Conservation (phyloP, 2,113 vertebrate species). For the Mirounga angustirostris region DNA sequence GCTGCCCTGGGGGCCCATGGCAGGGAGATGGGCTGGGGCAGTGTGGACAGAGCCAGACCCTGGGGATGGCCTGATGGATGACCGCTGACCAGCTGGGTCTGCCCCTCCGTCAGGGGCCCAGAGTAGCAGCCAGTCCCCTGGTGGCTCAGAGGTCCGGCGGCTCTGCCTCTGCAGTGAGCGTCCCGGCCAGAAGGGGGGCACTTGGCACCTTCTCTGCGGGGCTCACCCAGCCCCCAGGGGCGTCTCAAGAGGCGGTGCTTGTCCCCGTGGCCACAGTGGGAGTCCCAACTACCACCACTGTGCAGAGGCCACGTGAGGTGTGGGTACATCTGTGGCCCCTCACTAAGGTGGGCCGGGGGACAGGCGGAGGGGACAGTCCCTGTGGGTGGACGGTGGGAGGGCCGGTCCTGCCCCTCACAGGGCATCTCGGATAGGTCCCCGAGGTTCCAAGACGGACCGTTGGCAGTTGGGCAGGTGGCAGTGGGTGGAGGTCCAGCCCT, state of each 20-base stretch:
- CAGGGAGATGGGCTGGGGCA: neutral
- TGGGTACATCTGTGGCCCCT: neutral
- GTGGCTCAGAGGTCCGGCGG: neutral
- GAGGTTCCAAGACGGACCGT: slow-evolving; percentile 70
- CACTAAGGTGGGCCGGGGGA: neutral
- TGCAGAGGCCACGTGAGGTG: neutral
- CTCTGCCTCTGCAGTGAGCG: neutral
- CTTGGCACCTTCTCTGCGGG: neutral
- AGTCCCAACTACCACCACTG: neutral
- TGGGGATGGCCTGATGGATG: neutral
- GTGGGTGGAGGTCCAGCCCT: neutral
- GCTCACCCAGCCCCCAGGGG: neutral
- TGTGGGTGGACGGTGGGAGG: neutral
- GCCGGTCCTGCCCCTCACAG: neutral
- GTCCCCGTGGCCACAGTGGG: neutral
- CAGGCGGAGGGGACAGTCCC: neutral
- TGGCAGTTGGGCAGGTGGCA: slow-evolving; percentile 62
- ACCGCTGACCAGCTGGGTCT: neutral
- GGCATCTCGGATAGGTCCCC: neutral
- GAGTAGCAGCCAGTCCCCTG: neutral
- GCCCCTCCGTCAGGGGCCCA: neutral
- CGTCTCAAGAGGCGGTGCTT: neutral
- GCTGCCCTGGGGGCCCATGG: neutral
- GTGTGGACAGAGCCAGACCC: neutral
- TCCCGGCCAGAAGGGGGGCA: neutral